Conservation (phyloP, 2,113 vertebrate genomes). For the Thunnus maccoyii region DNA sequence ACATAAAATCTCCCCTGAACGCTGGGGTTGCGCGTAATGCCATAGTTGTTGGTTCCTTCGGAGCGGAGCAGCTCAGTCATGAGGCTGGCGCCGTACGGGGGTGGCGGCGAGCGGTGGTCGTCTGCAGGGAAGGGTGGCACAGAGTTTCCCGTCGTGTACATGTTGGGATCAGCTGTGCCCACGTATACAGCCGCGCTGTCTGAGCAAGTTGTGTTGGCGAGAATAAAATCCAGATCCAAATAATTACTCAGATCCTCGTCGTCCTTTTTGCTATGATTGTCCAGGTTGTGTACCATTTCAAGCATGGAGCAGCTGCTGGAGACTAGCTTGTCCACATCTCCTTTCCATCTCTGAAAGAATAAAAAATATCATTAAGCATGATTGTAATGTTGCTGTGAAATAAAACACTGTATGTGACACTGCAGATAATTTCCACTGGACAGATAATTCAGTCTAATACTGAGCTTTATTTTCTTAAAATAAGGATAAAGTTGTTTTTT, state of each 20-base stretch:
- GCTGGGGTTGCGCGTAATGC: slow-evolving; percentile 66
- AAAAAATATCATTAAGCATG: not conserved
- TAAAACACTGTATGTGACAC: not conserved
- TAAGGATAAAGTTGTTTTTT: not conserved
- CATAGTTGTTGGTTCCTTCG: slow-evolving; percentile 84
- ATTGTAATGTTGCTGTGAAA: not conserved
- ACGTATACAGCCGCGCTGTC: slow-evolving; percentile 85
- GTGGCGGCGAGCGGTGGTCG: slow-evolving; percentile 88
- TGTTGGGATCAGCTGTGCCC: slow-evolving; percentile 75
- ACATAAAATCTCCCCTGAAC: slow-evolving; percentile 91
- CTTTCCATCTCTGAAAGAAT: slow-evolving; percentile 90
- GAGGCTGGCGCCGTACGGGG: slow-evolving; percentile 86
- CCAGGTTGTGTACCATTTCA: slow-evolving; percentile 80
- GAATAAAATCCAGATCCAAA: slow-evolving; percentile 97
- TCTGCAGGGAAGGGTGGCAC: slow-evolving; percentile 81
- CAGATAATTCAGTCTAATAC: too few relatives aligned
- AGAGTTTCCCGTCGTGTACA: slow-evolving; percentile 84
- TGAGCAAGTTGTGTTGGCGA: slow-evolving; percentile 90
- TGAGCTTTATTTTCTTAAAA: not conserved
- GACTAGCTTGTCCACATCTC: slow-evolving; percentile 83
- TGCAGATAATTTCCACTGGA: not conserved
- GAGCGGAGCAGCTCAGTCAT: slow-evolving; percentile 89
- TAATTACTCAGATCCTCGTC: slow-evolving; percentile 95
- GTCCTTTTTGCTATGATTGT: slow-evolving; percentile 83
- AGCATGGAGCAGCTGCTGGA: slow-evolving; percentile 77